Percentiles rank a stretch among this genome's conserved stretches.
Evolutionary conservation across 2,113 vertebrate species (phyloP).

Genomic region (Canis aureus): DNA sequence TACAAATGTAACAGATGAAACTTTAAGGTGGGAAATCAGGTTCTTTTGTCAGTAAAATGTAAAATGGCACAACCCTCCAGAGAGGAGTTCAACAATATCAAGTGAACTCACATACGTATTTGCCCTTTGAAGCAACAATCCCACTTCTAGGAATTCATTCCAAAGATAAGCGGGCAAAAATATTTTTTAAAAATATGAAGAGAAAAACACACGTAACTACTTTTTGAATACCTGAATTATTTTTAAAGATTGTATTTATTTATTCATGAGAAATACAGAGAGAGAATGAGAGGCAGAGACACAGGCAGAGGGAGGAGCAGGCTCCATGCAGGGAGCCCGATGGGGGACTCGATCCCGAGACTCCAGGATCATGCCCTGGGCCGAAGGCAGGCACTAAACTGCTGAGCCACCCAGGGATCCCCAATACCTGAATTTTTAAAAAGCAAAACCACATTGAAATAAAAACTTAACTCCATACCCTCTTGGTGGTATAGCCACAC

Average conservation of each 20-base stretch:
- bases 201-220: background rate
- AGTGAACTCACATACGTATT: background rate
- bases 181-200: background rate
- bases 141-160: conserved; percentile 35
- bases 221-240: conserved; percentile 46
- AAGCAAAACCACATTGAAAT: conserved; percentile 43
- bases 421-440: background rate
- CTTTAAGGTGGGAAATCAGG: background rate
- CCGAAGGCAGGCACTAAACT: too few relatives aligned
- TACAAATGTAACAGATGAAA: background rate
- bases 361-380: too few relatives aligned
- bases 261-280: too few relatives aligned
- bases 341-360: too few relatives aligned
- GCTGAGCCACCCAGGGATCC: too few relatives aligned
- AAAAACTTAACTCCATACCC: background rate
- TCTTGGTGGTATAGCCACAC: background rate
- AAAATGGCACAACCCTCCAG: background rate
- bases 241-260: too few relatives aligned
- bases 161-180: conserved; percentile 38
- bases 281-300: too few relatives aligned
- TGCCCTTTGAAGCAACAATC: background rate
- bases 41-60: background rate
- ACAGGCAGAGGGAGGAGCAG: too few relatives aligned
- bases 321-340: too few relatives aligned
- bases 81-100: background rate